Evolutionary conservation across 2,113 vertebrate genomes (phyloP).

Genomic region (Odocoileus virginianus): DNA sequence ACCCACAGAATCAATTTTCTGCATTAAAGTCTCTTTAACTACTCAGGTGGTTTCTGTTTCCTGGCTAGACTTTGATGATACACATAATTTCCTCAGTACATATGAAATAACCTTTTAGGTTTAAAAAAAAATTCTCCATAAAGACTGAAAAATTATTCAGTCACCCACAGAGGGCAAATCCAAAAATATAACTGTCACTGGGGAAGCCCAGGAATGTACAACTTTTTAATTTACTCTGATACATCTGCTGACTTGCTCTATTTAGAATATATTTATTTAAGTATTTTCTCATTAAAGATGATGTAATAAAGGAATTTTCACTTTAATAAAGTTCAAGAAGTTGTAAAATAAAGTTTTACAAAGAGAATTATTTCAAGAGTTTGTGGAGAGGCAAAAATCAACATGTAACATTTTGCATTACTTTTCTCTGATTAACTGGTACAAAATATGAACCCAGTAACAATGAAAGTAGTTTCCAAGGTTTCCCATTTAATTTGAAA

Average conservation of each 20-base stretch:
- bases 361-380: conserved; percentile 13
- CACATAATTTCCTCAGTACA: not conserved
- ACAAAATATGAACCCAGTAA: not conserved
- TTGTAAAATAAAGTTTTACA: not conserved
- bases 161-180: not conserved
- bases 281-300: not conserved
- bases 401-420: not conserved
- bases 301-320: not conserved
- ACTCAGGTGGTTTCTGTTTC: conserved; percentile 19
- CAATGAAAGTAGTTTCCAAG: not conserved
- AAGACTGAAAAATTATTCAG: not conserved
- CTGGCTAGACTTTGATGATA: not conserved
- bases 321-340: not conserved
- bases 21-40: not conserved
- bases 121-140: not conserved
- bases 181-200: not conserved
- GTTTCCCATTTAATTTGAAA: not conserved
- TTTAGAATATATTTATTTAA: conserved; percentile 7
- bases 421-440: not conserved
- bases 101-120: conserved; percentile 20
- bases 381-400: not conserved
- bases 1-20: not conserved
- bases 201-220: not conserved
- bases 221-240: not conserved
- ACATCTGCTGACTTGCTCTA: not conserved